Conservation (phyloP, 1,140 invertebrate species). For the Daktulosphaira vitifoliae region DNA sequence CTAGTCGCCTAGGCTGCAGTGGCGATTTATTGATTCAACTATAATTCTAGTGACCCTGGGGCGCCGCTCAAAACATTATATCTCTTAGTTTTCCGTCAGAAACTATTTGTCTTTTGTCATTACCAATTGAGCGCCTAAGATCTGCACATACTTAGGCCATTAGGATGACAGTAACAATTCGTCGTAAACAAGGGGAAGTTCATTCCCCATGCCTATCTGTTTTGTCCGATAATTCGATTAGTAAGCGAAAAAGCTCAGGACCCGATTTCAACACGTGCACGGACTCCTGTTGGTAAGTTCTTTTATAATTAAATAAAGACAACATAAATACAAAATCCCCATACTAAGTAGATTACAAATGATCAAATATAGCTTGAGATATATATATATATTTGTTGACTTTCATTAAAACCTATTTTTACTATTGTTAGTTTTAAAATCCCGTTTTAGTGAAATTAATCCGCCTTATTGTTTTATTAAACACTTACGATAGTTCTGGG, state of each 20-base stretch:
- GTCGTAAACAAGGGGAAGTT: background rate
- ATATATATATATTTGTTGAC: no score
- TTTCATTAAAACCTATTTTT: no score
- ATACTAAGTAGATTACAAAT: no score
- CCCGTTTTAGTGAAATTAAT: no score
- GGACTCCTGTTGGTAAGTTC: background rate
- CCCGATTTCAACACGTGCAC: background rate
- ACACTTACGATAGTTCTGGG: no score
- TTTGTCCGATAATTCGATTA: background rate
- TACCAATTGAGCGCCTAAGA: background rate
- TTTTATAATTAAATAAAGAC: no score
- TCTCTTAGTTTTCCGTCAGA: background rate
- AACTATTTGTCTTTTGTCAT: background rate
- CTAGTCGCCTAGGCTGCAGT: constrained; percentile 18
- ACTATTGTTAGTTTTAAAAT: no score
- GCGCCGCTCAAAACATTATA: no score
- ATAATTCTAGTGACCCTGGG: constrained; percentile 6
- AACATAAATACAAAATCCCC: no score
- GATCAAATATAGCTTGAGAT: no score
- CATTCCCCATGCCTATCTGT: background rate
- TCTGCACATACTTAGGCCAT: background rate
- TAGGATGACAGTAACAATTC: background rate
- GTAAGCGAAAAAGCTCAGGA: background rate
- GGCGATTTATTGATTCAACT: constrained; percentile 12
- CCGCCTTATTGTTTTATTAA: no score